A percentile compares a stretch with the other conserved stretches of the same genome.
phyloP scores from a whole-genome alignment of 1,140 invertebrate species.

The Ceratina calcarata region DNA sequence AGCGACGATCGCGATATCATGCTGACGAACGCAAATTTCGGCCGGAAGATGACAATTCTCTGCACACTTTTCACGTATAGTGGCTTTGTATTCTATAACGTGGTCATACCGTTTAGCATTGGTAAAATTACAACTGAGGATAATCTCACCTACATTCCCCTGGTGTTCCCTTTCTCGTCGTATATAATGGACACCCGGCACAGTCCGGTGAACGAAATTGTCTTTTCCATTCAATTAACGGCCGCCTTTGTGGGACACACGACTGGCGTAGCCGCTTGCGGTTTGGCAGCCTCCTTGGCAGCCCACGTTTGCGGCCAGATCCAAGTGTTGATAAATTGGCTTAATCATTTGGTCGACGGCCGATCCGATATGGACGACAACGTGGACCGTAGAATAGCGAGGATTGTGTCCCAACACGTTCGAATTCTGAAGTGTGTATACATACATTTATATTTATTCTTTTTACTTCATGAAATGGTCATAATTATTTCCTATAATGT shows the following conservation, averaged over 20 bases:
- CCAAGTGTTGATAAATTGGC: slow-evolving; percentile 61
- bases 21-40: slow-evolving; percentile 41
- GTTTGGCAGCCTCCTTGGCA: slow-evolving; percentile 63
- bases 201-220: slow-evolving; percentile 57
- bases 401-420: slow-evolving; percentile 67
- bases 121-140: slow-evolving; percentile 9
- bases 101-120: slow-evolving; percentile 33
- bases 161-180: slow-evolving; percentile 62
- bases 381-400: slow-evolving; percentile 58
- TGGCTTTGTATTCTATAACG: slow-evolving; percentile 45
- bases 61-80: slow-evolving; percentile 46
- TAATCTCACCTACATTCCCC: slow-evolving; percentile 45
- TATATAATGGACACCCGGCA: slow-evolving; percentile 50
- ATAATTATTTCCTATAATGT: background rate
- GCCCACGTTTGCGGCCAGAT: slow-evolving; percentile 69
- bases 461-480: background rate
- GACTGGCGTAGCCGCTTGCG: slow-evolving; percentile 53
- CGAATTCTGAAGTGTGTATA: slow-evolving; percentile 53
- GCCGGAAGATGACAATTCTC: slow-evolving; percentile 30
- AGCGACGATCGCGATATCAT: slow-evolving; percentile 34
- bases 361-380: slow-evolving; percentile 10
- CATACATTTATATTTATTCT: background rate
- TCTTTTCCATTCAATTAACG: slow-evolving; percentile 56
- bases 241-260: slow-evolving; percentile 58
- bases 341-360: slow-evolving; percentile 47